Evolutionary conservation across 2,113 vertebrate genomes (phyloP).

Genomic region (Corythaixoides concolor): DNA sequence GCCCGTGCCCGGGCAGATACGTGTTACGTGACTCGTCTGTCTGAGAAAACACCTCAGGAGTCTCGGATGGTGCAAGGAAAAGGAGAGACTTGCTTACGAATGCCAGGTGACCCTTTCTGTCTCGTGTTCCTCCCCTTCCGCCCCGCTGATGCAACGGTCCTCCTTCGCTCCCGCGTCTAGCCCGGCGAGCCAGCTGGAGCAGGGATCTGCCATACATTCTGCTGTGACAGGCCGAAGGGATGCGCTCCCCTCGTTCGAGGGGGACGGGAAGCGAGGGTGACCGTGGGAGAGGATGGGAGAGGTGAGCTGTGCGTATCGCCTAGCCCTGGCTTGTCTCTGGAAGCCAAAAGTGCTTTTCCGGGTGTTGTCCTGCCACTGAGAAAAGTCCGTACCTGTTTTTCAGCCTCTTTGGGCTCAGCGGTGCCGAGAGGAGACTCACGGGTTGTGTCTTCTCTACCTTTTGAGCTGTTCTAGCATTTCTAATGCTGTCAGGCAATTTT

Average conservation of each 20-base stretch:
- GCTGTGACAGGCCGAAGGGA: accelerated
- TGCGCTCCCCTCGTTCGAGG: accelerated
- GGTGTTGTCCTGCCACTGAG: not conserved
- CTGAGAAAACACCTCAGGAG: accelerated
- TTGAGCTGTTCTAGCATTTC: not conserved
- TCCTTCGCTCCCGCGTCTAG: not conserved
- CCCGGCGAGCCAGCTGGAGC: accelerated
- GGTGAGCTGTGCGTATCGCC: not conserved
- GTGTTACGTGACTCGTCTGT: accelerated
- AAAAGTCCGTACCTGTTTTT: not conserved
- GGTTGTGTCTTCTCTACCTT: not conserved
- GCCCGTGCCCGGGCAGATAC: accelerated
- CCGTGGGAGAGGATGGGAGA: accelerated
- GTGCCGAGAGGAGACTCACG: not conserved
- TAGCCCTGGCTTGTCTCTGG: not conserved
- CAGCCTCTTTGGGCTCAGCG: not conserved
- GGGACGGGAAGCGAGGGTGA: not conserved
- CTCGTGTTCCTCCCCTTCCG: not conserved
- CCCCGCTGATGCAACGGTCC: accelerated
- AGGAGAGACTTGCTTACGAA: accelerated
- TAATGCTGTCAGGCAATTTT: accelerated
- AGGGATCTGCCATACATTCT: accelerated
- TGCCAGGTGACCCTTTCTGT: not conserved
- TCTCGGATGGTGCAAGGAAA: not conserved
- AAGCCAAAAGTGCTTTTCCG: not conserved